Conservation (phyloP, 1,140 invertebrate species). For the Heliothis virescens region DNA sequence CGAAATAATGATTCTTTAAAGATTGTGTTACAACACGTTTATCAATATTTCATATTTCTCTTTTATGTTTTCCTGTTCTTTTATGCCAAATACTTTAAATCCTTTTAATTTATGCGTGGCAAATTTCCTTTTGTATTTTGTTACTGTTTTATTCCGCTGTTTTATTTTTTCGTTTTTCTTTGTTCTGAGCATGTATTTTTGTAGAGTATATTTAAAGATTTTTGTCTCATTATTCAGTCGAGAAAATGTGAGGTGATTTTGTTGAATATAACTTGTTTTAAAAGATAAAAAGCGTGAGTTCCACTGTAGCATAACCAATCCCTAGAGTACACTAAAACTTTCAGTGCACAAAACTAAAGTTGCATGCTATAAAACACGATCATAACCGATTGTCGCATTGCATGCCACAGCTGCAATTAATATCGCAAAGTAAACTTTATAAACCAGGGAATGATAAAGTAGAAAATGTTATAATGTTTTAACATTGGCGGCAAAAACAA, state of each 20-base stretch:
- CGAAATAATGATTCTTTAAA: conserved; percentile 43
- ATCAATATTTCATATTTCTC: conserved; percentile 34
- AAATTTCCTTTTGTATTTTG: conserved; percentile 24
- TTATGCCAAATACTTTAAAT: conserved; percentile 31
- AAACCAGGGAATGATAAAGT: conserved; percentile 67
- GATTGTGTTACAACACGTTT: conserved; percentile 37
- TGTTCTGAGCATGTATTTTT: background rate
- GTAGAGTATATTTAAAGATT: background rate
- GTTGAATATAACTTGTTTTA: background rate
- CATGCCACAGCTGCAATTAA: conserved; percentile 45
- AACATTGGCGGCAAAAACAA: conserved; percentile 76
- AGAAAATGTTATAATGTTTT: conserved; percentile 71
- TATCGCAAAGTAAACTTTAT: conserved; percentile 46
- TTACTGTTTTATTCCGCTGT: conserved; percentile 17
- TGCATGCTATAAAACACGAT: conserved; percentile 37
- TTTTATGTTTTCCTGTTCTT: conserved; percentile 37
- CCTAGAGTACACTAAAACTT: conserved; percentile 7
- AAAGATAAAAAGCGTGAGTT: background rate
- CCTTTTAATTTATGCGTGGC: conserved; percentile 26
- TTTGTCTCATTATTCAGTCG: too few species aligned
- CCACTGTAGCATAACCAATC: background rate
- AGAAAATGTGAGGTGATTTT: too few species aligned
- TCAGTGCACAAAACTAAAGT: conserved; percentile 23
- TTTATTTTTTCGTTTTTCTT: background rate
- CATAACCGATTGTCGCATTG: conserved; percentile 39